Conservation (phyloP, 2,113 vertebrate species). For the Drymodes brunneopygia region DNA sequence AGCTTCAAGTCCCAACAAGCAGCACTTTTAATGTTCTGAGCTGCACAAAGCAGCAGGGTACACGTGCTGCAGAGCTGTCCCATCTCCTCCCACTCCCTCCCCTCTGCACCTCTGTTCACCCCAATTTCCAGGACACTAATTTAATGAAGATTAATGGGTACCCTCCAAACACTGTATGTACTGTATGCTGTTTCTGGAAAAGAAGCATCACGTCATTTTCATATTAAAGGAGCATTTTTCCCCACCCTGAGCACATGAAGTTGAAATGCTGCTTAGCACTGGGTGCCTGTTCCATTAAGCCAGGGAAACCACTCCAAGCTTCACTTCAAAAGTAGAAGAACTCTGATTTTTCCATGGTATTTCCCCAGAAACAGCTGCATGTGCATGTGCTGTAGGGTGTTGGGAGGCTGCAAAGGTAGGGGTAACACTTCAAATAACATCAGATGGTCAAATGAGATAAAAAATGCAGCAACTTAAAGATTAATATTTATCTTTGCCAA, state of each 20-base stretch:
- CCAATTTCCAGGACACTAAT: neutral
- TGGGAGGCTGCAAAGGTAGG: neutral
- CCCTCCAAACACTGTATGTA: neutral
- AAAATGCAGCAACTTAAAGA: neutral
- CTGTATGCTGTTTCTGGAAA: neutral
- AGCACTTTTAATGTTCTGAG: neutral
- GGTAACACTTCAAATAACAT: neutral
- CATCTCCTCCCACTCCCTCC: neutral
- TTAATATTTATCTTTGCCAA: neutral
- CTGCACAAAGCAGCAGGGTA: neutral
- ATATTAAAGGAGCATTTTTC: constrained; percentile 3
- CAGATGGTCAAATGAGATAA: neutral
- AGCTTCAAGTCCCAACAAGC: constrained; percentile 32
- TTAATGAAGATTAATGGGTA: constrained; percentile 29
- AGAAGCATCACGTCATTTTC: neutral
- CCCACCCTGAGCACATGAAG: neutral
- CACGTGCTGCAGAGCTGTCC: neutral
- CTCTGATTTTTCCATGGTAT: fast-evolving
- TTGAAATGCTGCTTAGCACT: neutral
- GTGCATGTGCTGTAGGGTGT: neutral
- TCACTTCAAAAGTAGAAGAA: neutral
- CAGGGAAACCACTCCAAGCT: neutral
- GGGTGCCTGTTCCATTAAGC: neutral
- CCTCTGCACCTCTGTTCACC: neutral
- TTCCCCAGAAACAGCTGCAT: neutral